A percentile compares a stretch with the other conserved stretches of the same genome.
These are phyloP conservation scores for Diachasma alloeum DNA, from an alignment of 1,140 invertebrate genomes.

Conservation along the genomic window DNA sequence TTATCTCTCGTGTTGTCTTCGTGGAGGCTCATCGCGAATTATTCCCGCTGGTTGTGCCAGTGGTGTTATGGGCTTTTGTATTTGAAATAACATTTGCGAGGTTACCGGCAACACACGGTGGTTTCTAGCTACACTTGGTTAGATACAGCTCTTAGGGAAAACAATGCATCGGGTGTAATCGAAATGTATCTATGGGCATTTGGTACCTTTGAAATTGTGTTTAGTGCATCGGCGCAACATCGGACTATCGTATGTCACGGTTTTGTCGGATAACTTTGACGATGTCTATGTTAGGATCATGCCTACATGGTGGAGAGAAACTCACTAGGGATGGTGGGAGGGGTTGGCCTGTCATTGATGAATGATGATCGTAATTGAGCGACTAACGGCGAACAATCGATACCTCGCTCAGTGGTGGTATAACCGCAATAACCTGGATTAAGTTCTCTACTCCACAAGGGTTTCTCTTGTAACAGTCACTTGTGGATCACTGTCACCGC, in stretches of 20 bases:
- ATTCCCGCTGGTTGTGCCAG: not conserved
- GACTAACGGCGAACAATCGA: constrained; percentile 17
- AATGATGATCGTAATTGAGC: constrained; percentile 20
- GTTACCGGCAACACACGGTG: not conserved
- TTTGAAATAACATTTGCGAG: constrained; percentile 15
- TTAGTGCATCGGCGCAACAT: not conserved
- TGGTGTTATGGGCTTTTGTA: not conserved
- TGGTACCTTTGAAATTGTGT: not conserved
- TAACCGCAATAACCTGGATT: constrained; percentile 19
- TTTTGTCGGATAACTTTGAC: not conserved
- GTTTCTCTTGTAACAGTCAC: not conserved
- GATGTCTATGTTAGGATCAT: constrained; percentile 1
- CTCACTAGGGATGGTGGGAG: not conserved
- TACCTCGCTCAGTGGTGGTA: not conserved
- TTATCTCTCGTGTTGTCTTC: constrained; percentile 9
- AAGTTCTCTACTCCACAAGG: constrained; percentile 6
- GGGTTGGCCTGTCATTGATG: constrained; percentile 15
- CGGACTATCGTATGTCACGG: not conserved
- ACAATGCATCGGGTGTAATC: not conserved
- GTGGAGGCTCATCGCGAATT: not conserved
- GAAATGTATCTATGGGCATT: not conserved
- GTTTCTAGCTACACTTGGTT: not conserved
- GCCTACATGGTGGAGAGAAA: not conserved
- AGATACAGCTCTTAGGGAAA: not conserved
- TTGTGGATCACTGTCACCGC: not conserved